Base-by-base conservation (phyloP, 2,888 invertebrate species). In the Hirtodrosophila trivittata region DNA sequence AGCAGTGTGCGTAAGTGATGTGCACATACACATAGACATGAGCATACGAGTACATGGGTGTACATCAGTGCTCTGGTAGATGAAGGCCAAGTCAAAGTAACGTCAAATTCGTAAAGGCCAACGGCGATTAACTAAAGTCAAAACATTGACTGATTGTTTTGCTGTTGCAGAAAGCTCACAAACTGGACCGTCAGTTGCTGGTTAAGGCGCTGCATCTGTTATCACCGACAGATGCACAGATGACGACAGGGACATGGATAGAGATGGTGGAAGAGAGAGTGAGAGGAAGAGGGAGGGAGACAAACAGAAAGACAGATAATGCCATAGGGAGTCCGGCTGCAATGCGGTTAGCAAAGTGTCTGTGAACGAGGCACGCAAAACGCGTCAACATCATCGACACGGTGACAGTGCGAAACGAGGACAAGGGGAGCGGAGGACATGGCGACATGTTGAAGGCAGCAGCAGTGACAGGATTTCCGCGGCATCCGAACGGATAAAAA, bases 101-200 rank as follows among this genome's bases (percentile, higher is more conserved):
- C 60, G 60, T 71, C 70, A 66, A 73, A 70, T 63, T 72, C 63
- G 60, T 55, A 62, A 64, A 49, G 75, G 82, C 87, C 74, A 76
- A 66, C 86, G 87, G 87, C 87, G 83, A 87, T 83, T 83, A 83
- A 82, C 78, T 85, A 55, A 72, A 87, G 87, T 69, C 86, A 85
- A 82, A 21, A 74, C 72, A 87, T 76, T 87, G 85, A 87, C 64
- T 82, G 82, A 84, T 84, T 84, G 85, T 85, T 85, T 84, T 76
- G 75, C 82, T 69, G 65, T 57, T 41, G 37, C 13, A 46, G 16
- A 32, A 54, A 51, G 39, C 45, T 38, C 13, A 0, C 37, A 21
- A 63, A 28, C 42, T 47, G 66, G 54, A 42, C 41, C 39, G 71
- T 68, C 81, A 80, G 66, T 42, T 58, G 43, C 64, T 74, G 86